Percentiles rank a stretch among this genome's conserved stretches.
Conservation (phyloP, 2,888 invertebrate species). For the Caenorhabditis japonica region DNA sequence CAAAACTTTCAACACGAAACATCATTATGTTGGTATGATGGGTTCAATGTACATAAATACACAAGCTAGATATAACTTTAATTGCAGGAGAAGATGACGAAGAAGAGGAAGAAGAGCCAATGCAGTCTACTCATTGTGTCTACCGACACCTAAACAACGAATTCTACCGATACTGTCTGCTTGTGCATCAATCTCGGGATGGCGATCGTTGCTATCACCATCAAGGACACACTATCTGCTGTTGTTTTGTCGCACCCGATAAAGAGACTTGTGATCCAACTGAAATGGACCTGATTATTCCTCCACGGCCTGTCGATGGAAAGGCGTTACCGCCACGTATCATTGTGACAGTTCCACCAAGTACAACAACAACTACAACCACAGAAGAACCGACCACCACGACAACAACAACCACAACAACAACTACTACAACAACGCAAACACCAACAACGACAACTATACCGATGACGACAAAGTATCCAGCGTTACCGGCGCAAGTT, state of each 20-base stretch:
- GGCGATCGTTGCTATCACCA: slow-evolving; percentile 61
- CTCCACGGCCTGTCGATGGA: slow-evolving; percentile 32
- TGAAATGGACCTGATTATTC: slow-evolving; percentile 61
- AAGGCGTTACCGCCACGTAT: slow-evolving; percentile 27
- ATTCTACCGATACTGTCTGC: slow-evolving; percentile 62
- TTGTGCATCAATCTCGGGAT: slow-evolving; percentile 52
- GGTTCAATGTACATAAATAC: too few relatives aligned
- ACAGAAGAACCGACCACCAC: slow-evolving; percentile 32
- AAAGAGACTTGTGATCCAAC: slow-evolving; percentile 62
- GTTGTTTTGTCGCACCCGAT: slow-evolving; percentile 63
- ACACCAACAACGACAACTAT: slow-evolving; percentile 37
- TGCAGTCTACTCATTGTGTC: slow-evolving; percentile 54
- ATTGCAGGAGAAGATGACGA: slow-evolving; percentile 2
- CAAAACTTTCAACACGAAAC: slow-evolving; percentile 34
- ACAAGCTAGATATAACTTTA: too few relatives aligned
- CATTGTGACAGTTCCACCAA: slow-evolving; percentile 40
- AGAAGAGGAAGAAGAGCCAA: slow-evolving; percentile 28
- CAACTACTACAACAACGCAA: slow-evolving; percentile 39
- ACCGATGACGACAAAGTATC: slow-evolving; percentile 34
- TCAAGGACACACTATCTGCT: slow-evolving; percentile 63
- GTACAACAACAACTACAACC: slow-evolving; percentile 17
- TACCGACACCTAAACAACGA: slow-evolving; percentile 65
- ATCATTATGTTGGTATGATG: too few relatives aligned
- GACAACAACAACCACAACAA: slow-evolving; percentile 50
- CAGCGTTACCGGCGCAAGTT: slow-evolving; percentile 41